A percentile compares a stretch with the other conserved stretches of the same genome.
Evolutionary conservation across 2,113 vertebrate species (phyloP).

Genomic region (Corythoichthys haematopterus): DNA sequence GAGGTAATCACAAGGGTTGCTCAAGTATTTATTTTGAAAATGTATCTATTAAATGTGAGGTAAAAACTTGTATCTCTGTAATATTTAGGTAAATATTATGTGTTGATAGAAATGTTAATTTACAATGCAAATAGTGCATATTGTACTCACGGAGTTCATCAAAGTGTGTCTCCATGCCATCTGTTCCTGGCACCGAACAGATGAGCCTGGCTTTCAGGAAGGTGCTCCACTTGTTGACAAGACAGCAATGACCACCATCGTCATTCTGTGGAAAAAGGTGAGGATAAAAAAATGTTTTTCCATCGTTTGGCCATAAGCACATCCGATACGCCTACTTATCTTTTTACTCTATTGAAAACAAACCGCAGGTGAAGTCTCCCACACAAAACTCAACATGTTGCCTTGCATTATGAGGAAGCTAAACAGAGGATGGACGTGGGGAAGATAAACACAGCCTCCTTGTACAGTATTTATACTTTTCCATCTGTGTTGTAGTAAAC

Average conservation of each 20-base stretch:
- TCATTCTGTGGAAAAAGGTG: conserved; percentile 78
- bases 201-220: conserved; percentile 96
- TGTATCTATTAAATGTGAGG: not conserved
- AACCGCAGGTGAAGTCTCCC: conserved; percentile 50
- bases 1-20: conserved; percentile 1
- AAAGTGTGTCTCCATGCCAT: conserved; percentile 95
- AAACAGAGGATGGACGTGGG: conserved; percentile 8
- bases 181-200: conserved; percentile 89
- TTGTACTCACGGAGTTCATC: conserved; percentile 89
- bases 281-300: conserved; percentile 33
- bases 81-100: no score
- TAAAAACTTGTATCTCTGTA: not conserved
- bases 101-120: not conserved
- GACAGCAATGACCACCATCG: conserved; percentile 93
- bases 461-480: conserved; percentile 40
- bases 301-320: conserved; percentile 32
- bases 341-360: conserved; percentile 30
- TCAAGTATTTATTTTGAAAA: not conserved
- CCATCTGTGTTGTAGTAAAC: conserved; percentile 50
- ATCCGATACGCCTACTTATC: conserved; percentile 7
- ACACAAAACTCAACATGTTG: conserved; percentile 27
- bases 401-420: conserved; percentile 38
- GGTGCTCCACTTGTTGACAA: conserved; percentile 99
- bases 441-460: conserved; percentile 44
- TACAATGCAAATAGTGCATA: not conserved